Percentiles rank a stretch among this genome's conserved stretches.
Conservation (phyloP, 2,113 vertebrate species). For the Dendrocopos noguchii region DNA sequence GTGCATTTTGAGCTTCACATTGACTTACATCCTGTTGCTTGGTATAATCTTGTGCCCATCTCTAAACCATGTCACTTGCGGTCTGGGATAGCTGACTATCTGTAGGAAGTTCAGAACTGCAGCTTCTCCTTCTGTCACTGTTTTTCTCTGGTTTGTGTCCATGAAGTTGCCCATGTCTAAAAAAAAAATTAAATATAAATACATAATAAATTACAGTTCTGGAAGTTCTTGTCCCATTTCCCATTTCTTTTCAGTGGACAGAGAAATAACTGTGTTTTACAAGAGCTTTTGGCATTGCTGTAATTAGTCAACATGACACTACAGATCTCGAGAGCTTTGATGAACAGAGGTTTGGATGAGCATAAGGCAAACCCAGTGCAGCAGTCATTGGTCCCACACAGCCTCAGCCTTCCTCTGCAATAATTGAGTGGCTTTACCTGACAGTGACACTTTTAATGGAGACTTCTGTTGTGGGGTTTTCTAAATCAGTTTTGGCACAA, state of each 20-base stretch:
- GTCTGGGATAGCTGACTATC: conserved; percentile 83
- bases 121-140: conserved; percentile 82
- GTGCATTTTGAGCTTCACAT: not conserved
- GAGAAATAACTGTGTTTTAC: not conserved
- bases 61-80: conserved; percentile 93
- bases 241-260: not conserved
- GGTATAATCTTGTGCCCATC: conserved; percentile 95
- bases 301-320: not conserved
- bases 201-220: not conserved
- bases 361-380: not conserved
- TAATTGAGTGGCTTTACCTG: not conserved
- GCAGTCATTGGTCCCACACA: not conserved
- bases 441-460: not conserved
- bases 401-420: not conserved
- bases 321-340: not conserved
- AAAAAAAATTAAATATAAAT: not conserved
- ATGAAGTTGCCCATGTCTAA: conserved; percentile 87
- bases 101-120: conserved; percentile 81
- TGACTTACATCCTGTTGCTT: conserved; percentile 90
- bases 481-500: not conserved
- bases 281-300: not conserved
- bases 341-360: not conserved
- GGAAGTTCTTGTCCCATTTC: not conserved
- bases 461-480: not conserved
- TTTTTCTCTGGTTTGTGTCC: conserved; percentile 80